Conservation (phyloP, 2,797 vertebrate genomes). For the Intellagama lesueurii region DNA sequence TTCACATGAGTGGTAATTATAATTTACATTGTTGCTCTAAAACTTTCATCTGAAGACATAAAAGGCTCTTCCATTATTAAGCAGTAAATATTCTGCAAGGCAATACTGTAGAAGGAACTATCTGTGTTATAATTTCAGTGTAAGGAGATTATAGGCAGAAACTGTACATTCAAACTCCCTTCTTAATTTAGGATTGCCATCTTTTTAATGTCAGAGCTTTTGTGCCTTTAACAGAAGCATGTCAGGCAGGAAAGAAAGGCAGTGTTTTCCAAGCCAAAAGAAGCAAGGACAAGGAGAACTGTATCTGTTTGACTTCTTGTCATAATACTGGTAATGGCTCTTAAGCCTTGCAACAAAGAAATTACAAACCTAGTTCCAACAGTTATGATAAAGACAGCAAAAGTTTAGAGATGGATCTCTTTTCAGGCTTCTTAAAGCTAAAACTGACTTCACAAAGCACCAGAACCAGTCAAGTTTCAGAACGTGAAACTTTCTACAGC, state of each 20-base stretch:
- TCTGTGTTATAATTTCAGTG: not conserved
- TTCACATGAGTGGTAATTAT: not conserved
- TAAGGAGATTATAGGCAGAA: not conserved
- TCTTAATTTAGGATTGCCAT: not conserved
- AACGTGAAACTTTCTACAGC: not conserved
- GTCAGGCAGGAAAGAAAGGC: not conserved
- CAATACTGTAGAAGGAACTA: not conserved
- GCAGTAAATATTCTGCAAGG: not conserved
- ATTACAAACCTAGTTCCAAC: not conserved
- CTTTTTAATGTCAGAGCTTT: not conserved
- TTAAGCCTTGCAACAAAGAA: not conserved
- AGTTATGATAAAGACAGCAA: not conserved
- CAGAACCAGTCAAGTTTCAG: not conserved
- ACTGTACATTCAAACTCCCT: not conserved
- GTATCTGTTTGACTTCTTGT: not conserved
- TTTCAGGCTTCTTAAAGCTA: not conserved
- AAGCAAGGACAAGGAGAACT: too few species aligned
- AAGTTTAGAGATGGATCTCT: not conserved
- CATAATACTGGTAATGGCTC: not conserved
- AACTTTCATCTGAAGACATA: slow-evolving; percentile 20
- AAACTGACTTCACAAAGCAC: not conserved
- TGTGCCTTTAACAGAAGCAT: not conserved
- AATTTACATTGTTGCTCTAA: not conserved
- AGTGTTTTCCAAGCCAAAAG: too few species aligned
- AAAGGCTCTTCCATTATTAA: not conserved